These are phyloP conservation scores for Dendrocopos noguchii DNA, from an alignment of 2,113 vertebrate species.

Conservation along the genomic window DNA sequence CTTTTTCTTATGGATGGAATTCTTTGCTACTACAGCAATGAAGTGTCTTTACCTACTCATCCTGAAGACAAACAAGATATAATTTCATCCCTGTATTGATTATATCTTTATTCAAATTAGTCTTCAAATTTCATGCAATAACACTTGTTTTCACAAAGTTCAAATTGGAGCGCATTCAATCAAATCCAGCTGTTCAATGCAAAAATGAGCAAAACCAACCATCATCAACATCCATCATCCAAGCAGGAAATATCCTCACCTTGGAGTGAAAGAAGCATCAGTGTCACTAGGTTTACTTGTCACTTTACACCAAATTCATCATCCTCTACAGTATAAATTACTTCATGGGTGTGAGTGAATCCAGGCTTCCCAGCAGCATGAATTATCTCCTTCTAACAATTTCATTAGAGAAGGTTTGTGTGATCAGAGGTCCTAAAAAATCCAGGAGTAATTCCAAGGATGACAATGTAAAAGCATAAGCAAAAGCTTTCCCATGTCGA, in stretches of 20 bases:
- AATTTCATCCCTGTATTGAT: neutral
- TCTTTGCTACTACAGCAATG: neutral
- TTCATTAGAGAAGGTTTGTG: slow-evolving; percentile 40
- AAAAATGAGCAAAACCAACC: neutral
- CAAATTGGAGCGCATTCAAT: neutral
- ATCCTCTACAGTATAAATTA: neutral
- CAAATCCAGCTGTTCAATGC: neutral
- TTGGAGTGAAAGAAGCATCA: neutral
- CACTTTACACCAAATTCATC: neutral
- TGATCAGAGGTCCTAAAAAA: slow-evolving; percentile 13
- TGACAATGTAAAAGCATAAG: slow-evolving; percentile 48
- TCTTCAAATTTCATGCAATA: neutral
- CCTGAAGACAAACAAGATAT: neutral
- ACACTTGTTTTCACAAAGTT: neutral
- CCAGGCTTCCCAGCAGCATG: neutral
- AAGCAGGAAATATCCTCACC: neutral
- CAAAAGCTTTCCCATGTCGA: neutral
- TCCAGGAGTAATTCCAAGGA: slow-evolving; percentile 63
- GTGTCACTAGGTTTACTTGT: neutral
- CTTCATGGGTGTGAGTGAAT: neutral
- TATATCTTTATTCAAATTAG: neutral
- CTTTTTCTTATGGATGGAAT: neutral
- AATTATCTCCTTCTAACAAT: neutral
- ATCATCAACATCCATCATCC: neutral
- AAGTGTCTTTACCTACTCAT: neutral